Conservation (phyloP, 2,797 vertebrate species). For the Gastrophryne carolinensis region DNA sequence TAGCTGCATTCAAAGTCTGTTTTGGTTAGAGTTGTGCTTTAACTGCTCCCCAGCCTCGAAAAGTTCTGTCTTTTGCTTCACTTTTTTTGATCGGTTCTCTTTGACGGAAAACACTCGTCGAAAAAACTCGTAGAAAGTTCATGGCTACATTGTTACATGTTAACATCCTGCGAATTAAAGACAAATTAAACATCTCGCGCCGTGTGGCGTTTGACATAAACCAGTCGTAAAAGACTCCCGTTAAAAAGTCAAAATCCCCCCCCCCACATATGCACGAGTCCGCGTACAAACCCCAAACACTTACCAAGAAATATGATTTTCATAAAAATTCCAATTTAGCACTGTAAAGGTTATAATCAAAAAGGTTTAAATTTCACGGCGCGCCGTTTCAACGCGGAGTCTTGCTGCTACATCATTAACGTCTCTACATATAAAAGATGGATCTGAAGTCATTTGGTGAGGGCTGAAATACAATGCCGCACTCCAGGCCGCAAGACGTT, state of each 20-base stretch:
- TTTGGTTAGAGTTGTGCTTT: too few species aligned
- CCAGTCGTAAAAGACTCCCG: constrained; percentile 17
- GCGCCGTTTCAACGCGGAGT: constrained; percentile 5
- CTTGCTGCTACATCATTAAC: constrained; percentile 45
- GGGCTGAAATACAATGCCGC: constrained; percentile 22
- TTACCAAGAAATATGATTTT: constrained; percentile 51
- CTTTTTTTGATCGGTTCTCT: too few species aligned
- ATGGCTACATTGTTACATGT: not conserved
- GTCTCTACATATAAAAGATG: constrained; percentile 28
- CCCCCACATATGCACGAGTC: not conserved
- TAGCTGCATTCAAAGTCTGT: too few species aligned
- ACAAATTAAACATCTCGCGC: constrained; percentile 1
- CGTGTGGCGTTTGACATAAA: constrained; percentile 14
- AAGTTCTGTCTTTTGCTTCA: too few species aligned
- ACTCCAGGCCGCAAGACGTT: not conserved
- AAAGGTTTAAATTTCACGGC: constrained; percentile 49
- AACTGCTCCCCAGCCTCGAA: too few species aligned
- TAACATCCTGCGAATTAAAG: not conserved
- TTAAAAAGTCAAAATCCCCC: constrained; percentile 30
- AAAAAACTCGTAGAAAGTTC: not conserved
- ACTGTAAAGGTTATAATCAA: constrained; percentile 49
- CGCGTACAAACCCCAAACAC: constrained; percentile 13
- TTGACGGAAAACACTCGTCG: too few species aligned
- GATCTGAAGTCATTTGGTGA: constrained; percentile 30
- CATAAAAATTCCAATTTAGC: constrained; percentile 50